phyloP scores from a whole-genome alignment of 2,113 vertebrate genomes.

The Smithornis capensis region DNA sequence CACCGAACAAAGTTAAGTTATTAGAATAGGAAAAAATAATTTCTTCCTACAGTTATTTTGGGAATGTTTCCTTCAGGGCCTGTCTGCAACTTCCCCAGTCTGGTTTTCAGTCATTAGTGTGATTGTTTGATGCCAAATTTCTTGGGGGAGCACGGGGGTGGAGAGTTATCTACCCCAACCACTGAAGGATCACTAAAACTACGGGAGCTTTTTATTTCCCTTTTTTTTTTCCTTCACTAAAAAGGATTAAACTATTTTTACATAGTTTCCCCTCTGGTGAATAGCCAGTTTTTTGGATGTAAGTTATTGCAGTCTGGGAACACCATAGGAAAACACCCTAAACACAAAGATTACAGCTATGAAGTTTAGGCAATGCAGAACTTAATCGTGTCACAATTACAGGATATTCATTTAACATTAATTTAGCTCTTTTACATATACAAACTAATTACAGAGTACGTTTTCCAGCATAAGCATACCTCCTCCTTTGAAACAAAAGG shows the following conservation, averaged over 20 bases:
- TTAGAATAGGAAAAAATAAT: slow-evolving; percentile 22
- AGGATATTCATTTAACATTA: not conserved
- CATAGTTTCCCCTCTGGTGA: not conserved
- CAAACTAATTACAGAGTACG: not conserved
- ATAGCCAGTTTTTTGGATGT: not conserved
- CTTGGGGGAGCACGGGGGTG: fast-evolving
- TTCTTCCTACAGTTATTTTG: slow-evolving; percentile 12
- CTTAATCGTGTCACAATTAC: not conserved
- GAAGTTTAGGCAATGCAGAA: not conserved
- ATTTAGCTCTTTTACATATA: not conserved
- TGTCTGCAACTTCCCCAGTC: not conserved
- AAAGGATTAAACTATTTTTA: not conserved
- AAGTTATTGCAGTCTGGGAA: not conserved
- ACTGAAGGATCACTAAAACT: not conserved
- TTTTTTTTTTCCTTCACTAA: not conserved
- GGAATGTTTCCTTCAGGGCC: not conserved
- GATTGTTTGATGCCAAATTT: not conserved
- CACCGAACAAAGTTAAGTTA: not conserved
- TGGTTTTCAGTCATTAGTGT: not conserved
- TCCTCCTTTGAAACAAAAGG: not conserved
- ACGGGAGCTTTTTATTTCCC: not conserved
- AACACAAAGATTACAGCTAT: not conserved
- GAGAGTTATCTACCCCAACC: not conserved
- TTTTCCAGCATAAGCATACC: not conserved
- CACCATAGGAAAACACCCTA: not conserved